Base-by-base conservation (phyloP, 2,888 invertebrate genomes). In the Hirtodrosophila alboralis region DNA sequence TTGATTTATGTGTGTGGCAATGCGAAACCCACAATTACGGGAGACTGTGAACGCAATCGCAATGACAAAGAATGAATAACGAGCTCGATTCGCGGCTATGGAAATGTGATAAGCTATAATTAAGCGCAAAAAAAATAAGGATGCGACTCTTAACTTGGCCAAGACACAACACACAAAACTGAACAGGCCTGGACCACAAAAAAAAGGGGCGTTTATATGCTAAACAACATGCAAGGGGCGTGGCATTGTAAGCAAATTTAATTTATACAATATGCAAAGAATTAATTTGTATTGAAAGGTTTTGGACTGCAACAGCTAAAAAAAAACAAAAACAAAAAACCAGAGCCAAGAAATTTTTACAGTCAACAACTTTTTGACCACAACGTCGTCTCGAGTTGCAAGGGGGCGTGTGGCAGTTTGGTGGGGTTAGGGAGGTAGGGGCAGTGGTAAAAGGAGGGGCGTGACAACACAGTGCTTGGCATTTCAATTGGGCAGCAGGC, bases 21-120 rank as follows among this genome's bases (percentile, higher is more conserved):
- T 68, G 62, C 14, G 56, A 40, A 72, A 28, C 89, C 86, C 71
- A 72, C 83, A 88, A 88, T 88, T 88, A 88, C 37, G 23, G 23
- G 18, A 3, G 13, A 34, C 23, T 40, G 23, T 30, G 49, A 26
- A 43, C 16, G 26, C 16, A 23, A n/a, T n/a, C 47, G 48, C 57
- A 86, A 87, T 85, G 84, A 86, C 87, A 86, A 85, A 83, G 64
- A n/a, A 83, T 86, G 85, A 86, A 86, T 75, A 87, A 86, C 87
- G 87, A 86, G 84, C 84, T 71, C 83, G 77, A 86, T 75, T 65
- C 74, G 48, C 70, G 51, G 34, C 83, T 89, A 88, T 88, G 88
- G 88, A 85, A 89, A 88, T 88, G 73, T 86, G 89, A 88, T 89
- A 89, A 88, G 84, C 86, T 88, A 89, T 89, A 89, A 88, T 88